Conservation (phyloP, 2,888 invertebrate species). For the Prenolepis imparis region DNA sequence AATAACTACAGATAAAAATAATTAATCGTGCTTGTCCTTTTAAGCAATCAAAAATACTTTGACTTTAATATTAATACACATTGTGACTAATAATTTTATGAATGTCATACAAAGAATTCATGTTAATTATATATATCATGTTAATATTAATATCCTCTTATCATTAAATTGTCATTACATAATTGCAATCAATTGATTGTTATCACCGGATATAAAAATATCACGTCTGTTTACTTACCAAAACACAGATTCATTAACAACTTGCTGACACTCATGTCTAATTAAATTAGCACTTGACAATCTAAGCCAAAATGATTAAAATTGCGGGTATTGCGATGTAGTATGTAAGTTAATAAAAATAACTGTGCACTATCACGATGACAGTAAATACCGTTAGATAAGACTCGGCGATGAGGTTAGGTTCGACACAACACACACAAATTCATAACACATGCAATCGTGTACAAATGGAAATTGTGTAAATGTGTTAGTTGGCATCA, state of each 20-base stretch:
- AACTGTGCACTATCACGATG: constrained; percentile 68
- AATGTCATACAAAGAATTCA: no score
- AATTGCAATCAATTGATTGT: background rate
- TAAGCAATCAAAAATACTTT: background rate
- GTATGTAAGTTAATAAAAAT: constrained; percentile 14
- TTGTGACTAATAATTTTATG: background rate
- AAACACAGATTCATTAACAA: constrained; percentile 62
- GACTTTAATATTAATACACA: background rate
- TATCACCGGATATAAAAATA: background rate
- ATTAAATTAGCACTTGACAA: constrained; percentile 51
- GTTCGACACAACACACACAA: background rate
- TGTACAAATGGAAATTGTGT: background rate
- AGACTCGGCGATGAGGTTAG: constrained; percentile 58
- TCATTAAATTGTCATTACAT: background rate
- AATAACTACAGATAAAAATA: background rate
- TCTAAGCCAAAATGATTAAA: constrained; percentile 12
- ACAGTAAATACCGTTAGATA: constrained; percentile 20
- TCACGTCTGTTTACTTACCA: constrained; percentile 71
- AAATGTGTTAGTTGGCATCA: background rate
- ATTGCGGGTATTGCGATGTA: background rate
- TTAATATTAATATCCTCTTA: background rate
- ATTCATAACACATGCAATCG: background rate
- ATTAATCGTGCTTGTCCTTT: background rate
- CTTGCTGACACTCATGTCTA: constrained; percentile 58
- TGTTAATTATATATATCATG: background rate